Evolutionary conservation across 2,113 vertebrate species (phyloP), one percentile per base, ranked within the genome.

Genomic region (Amphilophus citrinellus): DNA sequence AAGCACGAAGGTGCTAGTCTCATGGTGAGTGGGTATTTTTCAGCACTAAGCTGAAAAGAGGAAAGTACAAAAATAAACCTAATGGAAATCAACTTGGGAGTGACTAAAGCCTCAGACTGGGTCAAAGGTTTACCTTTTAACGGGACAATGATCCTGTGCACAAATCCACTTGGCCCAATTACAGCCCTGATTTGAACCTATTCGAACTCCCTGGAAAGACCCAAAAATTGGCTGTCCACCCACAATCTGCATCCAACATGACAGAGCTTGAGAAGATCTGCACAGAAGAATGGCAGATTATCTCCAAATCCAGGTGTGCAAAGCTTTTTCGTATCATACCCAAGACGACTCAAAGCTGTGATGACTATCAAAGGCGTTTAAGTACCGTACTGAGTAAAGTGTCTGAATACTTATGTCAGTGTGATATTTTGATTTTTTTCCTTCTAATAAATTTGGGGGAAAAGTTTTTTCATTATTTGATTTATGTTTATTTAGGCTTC

Each of bases 101-200:
- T 5, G 27, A 18, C 27, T n/a, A 73, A 18, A 22, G 32, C 47
- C 44, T 71, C 1, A 71, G 24, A 53, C 66, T 71, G 44, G 24
- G 47, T 56, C 17, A 53, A 56, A 56, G 47, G 68, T 56, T 73
- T 47, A 73, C 47, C 47, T 53, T 73, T 47, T 56, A 73, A 73
- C 27, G 53, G 47, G 47, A 73, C 18, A 14, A 35, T 56, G 18
- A 73, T 47, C 68, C 24, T 56, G 44, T n/a, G 47, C 68, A 73
- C 47, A 73, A 73, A 56, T 53, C 47, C 17, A 56, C 27, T 32
- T 73, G 66, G 66, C 66, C 47, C 47, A 73, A 53, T 71, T 71
- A 71, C 15, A 50, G 20, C 44, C 24, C 15, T 30, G 24, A 50
- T 24, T 71, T 50, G 24, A 50, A 71, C 27, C 27, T 47, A 73